A percentile compares a stretch with the other conserved stretches of the same genome.
Evolutionary conservation across 2,888 invertebrate species (phyloP).

Genomic region (Noctua comes): DNA sequence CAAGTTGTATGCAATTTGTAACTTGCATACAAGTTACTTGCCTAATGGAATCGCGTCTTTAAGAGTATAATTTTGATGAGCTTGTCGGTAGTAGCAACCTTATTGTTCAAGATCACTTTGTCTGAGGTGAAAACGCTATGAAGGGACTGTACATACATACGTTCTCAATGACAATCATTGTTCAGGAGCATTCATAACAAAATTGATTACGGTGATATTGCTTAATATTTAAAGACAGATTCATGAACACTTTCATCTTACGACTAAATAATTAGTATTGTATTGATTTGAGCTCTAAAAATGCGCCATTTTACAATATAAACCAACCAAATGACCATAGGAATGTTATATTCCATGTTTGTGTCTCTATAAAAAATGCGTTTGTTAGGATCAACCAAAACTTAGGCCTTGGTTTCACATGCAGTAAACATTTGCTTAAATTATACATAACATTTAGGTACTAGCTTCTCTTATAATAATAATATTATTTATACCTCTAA

Average conservation of each 20-base stretch:
- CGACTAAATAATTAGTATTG: conserved; percentile 56
- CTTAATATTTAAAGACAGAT: conserved; percentile 14
- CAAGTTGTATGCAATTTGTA: too few species aligned
- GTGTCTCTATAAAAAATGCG: conserved; percentile 23
- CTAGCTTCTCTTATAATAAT: conserved; percentile 50
- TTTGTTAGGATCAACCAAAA: conserved; percentile 31
- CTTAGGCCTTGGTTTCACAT: conserved; percentile 25
- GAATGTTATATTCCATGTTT: conserved; percentile 60
- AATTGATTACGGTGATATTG: conserved; percentile 10
- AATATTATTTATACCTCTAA: conserved; percentile 23
- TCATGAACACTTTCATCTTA: conserved; percentile 69
- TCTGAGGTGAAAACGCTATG: background rate
- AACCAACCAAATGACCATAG: conserved; percentile 42
- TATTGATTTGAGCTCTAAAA: conserved; percentile 52
- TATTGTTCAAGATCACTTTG: background rate
- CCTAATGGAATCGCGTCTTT: too few species aligned
- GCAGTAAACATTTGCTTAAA: conserved; percentile 33
- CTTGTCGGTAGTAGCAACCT: background rate
- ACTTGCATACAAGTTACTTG: too few species aligned
- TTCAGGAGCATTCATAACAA: background rate
- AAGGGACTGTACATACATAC: background rate
- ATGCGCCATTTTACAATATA: conserved; percentile 27
- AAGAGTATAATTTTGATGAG: background rate
- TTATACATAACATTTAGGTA: conserved; percentile 23
- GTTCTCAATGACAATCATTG: conserved; percentile 12